Evolutionary conservation across 2,888 invertebrate species (phyloP).

Genomic region (Trissolcus brochymenae): DNA sequence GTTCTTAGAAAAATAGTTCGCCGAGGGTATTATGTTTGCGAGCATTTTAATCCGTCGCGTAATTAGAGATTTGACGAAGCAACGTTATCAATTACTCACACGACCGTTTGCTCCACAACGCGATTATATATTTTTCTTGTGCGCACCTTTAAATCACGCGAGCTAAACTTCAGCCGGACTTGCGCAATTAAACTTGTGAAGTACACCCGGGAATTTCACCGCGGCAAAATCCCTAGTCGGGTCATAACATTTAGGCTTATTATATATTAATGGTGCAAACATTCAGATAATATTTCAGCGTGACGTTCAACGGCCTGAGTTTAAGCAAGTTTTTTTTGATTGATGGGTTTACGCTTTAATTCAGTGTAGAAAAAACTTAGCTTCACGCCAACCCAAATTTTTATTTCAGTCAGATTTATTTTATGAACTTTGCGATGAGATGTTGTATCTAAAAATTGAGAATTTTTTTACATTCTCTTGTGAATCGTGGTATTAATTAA

Average conservation of each 20-base stretch:
- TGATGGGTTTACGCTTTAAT: constrained; percentile 8
- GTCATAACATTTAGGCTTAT: constrained; percentile 28
- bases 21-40: constrained; percentile 11
- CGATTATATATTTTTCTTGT: constrained; percentile 10
- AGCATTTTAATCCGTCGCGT: constrained; percentile 3
- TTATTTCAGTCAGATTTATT: not conserved
- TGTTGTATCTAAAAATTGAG: too few relatives aligned
- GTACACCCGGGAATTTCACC: constrained; percentile 19
- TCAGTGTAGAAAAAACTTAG: not conserved
- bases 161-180: constrained; percentile 33
- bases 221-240: constrained; percentile 5
- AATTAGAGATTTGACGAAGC: constrained; percentile 21
- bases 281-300: constrained; percentile 23
- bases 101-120: not conserved
- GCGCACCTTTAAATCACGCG: constrained; percentile 33
- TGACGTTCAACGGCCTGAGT: constrained; percentile 1
- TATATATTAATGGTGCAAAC: constrained; percentile 13
- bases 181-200: constrained; percentile 36
- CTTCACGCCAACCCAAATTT: constrained; percentile 11
- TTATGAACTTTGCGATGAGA: too few relatives aligned
- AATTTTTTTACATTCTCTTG: too few relatives aligned
- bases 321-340: constrained; percentile 1
- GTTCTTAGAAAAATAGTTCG: constrained; percentile 14
- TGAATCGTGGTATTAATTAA: too few relatives aligned
- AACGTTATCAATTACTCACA: constrained; percentile 24